A percentile compares a stretch with the other conserved stretches of the same genome.
phyloP scores from a whole-genome alignment of 1,140 invertebrate genomes.

The Portunus trituberculatus region DNA sequence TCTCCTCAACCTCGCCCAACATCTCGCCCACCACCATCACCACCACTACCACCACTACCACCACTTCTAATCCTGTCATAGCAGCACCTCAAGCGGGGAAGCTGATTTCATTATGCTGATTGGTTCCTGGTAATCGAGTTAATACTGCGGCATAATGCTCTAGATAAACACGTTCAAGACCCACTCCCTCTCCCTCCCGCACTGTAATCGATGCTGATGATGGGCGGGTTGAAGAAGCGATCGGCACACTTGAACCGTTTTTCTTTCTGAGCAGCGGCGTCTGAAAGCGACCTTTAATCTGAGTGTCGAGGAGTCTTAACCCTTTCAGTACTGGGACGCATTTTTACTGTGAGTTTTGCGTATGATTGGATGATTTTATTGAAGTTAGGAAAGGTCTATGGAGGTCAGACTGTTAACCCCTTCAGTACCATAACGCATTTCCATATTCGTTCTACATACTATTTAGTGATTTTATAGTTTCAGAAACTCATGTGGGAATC shows the following conservation, averaged over 20 bases:
- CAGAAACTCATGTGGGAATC: no score
- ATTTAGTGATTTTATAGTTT: no score
- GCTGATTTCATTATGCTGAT: conserved; percentile 66
- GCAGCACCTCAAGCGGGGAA: neutral
- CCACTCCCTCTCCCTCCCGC: neutral
- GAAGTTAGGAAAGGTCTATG: no score
- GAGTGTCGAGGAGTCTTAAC: no score
- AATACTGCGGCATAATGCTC: conserved; percentile 35
- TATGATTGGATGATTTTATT: no score
- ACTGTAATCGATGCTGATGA: neutral
- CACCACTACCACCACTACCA: no score
- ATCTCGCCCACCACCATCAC: neutral
- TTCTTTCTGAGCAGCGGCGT: neutral
- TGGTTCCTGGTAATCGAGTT: conserved; percentile 63
- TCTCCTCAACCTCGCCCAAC: neutral
- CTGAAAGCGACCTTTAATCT: neutral
- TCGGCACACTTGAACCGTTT: neutral
- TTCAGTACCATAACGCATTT: no score
- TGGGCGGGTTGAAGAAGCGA: neutral
- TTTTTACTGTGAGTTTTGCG: no score
- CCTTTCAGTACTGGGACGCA: no score
- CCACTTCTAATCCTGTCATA: neutral
- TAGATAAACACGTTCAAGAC: conserved; percentile 2
- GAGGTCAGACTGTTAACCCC: no score
- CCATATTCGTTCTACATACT: no score